phyloP scores from a whole-genome alignment of 1,140 invertebrate genomes.

The Bombus waltoni region DNA sequence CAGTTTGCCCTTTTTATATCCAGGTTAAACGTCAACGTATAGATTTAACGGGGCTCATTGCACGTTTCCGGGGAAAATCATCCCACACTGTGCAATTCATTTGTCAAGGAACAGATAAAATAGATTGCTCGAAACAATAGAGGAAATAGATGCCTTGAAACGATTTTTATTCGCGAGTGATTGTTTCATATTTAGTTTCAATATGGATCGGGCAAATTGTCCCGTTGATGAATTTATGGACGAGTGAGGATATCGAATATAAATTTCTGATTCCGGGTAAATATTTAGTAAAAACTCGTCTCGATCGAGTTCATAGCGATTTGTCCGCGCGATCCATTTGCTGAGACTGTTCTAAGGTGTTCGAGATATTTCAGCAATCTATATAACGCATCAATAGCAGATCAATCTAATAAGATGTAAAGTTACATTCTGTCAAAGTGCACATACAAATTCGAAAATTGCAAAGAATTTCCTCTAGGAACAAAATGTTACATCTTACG shows the following conservation, averaged over 20 bases:
- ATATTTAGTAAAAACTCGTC: background rate
- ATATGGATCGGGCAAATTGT: background rate
- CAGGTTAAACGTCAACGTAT: background rate
- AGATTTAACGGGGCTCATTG: background rate
- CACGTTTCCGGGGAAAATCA: background rate
- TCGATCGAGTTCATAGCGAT: background rate
- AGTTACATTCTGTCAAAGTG: too few relatives aligned
- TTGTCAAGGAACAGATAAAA: background rate
- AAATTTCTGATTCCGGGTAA: background rate
- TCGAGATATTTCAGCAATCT: background rate
- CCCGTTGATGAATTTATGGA: background rate
- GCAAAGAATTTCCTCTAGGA: background rate
- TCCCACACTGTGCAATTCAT: background rate
- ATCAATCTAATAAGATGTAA: background rate
- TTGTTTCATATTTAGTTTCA: conserved; percentile 2
- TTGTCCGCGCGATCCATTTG: too few relatives aligned
- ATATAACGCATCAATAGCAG: background rate
- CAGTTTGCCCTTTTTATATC: background rate
- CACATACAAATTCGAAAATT: background rate
- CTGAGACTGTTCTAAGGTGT: background rate
- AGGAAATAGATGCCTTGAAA: background rate
- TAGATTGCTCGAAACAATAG: background rate
- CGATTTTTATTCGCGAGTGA: background rate
- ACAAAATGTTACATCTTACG: background rate
- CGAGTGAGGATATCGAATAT: background rate